Conservation (phyloP, 2,113 vertebrate species). For the human (Homo sapiens) region DNA sequence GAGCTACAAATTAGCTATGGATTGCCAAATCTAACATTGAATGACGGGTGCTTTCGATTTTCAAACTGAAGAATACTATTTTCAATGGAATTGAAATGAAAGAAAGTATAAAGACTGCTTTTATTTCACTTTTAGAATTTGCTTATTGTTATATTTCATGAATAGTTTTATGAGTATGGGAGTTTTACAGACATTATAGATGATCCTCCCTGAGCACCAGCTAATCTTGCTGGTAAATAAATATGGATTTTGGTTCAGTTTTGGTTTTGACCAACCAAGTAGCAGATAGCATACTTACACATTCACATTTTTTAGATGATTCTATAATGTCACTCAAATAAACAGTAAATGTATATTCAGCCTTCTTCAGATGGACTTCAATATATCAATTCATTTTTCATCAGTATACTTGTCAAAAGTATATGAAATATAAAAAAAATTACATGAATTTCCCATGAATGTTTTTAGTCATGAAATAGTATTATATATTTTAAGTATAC, state of each 20-base stretch:
- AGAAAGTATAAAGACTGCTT: background rate
- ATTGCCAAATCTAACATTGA: background rate
- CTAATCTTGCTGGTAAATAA: background rate
- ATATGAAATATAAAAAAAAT: slow-evolving; percentile 59
- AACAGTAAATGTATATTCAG: background rate
- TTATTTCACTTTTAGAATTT: background rate
- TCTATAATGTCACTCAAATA: slow-evolving; percentile 16
- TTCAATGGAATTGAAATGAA: background rate
- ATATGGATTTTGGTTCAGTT: background rate
- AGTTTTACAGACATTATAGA: background rate
- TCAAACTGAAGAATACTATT: background rate
- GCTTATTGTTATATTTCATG: background rate
- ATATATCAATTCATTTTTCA: background rate
- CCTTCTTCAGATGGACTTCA: slow-evolving; percentile 1
- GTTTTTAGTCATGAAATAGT: slow-evolving; percentile 71
- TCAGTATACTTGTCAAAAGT: slow-evolving; percentile 57
- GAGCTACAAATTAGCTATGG: background rate
- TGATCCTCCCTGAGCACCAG: background rate
- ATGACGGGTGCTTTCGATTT: background rate
- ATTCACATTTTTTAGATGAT: background rate
- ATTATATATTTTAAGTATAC: slow-evolving; percentile 68
- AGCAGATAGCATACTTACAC: background rate
- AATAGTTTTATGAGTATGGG: background rate
- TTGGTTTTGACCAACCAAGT: background rate
- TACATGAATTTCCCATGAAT: slow-evolving; percentile 50